Base-by-base conservation (phyloP, 2,113 vertebrate species). In the Sinocyclocheilus grahami region DNA sequence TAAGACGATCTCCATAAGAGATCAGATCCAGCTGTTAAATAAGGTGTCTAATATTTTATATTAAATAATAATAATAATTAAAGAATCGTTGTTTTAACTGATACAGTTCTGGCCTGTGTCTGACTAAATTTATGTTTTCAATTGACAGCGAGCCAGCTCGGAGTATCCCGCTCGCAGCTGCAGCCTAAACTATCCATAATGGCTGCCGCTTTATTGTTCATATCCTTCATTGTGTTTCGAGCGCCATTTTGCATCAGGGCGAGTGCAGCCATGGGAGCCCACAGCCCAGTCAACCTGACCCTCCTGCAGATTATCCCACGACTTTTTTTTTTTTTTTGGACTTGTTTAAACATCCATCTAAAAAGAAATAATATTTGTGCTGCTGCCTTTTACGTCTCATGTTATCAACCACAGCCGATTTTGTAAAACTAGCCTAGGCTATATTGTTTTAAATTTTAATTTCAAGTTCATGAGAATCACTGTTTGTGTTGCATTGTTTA, bases 221-320 rank as follows among this genome's bases (percentile, higher is more conserved):
- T 93, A 93, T 94, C 92, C 92, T 92, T 91, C 93, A 95, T 95
- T 95, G 93, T 92, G 86, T 87, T 93, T 85, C 82, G 93, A 92
- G 95, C 95, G 95, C 97, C 97, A 96, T 97, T 96, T 97, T 96
- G 92, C 91, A 92, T 93, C 89, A 69, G 85, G 46, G 71, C 87
- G 80, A 88, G 42, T 81, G 89, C 78, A 87, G 65, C 80, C 79
- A 89, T 80, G 81, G 82, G 80, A 58, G 76, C 63, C 65, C 14
- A 51, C 39, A 60, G 60, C 87, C 67, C 3, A 77, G 77, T 85
- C 46, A 74, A 69, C 58, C 78, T 85, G 60, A 39, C 76, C 60
- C 79, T 76, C 71, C 46, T 51, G 22, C 84, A 88, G 69, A 48
- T 48, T 24, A 16, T 3, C 30, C 6, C 22, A 18, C 3, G 9